A percentile compares a stretch with the other conserved stretches of the same genome.
These are phyloP conservation scores for Campylomormyrus numenius DNA, from an alignment of 2,113 vertebrate genomes.

Conservation along the genomic window DNA sequence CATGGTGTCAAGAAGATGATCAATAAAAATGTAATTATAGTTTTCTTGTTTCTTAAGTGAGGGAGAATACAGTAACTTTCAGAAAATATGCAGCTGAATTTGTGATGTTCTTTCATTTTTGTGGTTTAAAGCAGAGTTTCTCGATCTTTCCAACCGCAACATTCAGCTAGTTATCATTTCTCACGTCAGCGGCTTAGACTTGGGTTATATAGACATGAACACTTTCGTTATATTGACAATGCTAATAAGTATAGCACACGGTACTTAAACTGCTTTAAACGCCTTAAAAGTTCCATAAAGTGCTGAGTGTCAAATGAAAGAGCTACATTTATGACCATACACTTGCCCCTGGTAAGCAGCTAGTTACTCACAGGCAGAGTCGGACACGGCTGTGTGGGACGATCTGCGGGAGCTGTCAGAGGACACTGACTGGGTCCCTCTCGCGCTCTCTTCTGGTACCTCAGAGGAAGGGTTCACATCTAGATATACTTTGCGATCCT, in stretches of 20 bases:
- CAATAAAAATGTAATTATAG: background rate
- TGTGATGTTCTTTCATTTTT: background rate
- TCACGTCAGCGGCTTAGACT: background rate
- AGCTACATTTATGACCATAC: background rate
- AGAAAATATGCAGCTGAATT: background rate
- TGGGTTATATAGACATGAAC: background rate
- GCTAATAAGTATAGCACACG: background rate
- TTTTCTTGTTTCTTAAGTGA: background rate
- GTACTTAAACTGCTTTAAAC: background rate
- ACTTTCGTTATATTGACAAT: background rate
- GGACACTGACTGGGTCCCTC: slow-evolving; percentile 57
- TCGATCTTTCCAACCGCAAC: background rate
- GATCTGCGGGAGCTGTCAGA: slow-evolving; percentile 65
- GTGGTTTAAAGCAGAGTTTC: background rate
- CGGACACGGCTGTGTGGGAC: slow-evolving; percentile 59
- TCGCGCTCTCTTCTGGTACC: slow-evolving; percentile 47
- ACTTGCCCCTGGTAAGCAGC: background rate
- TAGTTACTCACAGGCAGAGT: slow-evolving; percentile 68
- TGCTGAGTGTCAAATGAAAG: background rate
- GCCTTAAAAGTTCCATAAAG: background rate
- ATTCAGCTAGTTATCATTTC: background rate
- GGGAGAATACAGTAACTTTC: background rate
- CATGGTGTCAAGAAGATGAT: background rate
- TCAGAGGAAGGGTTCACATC: slow-evolving; percentile 42
- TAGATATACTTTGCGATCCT: slow-evolving; percentile 65